A percentile compares a stretch with the other conserved stretches of the same genome.
phyloP scores from a whole-genome alignment of 1,140 invertebrate genomes.

The Trichomalopsis sarcophagae region DNA sequence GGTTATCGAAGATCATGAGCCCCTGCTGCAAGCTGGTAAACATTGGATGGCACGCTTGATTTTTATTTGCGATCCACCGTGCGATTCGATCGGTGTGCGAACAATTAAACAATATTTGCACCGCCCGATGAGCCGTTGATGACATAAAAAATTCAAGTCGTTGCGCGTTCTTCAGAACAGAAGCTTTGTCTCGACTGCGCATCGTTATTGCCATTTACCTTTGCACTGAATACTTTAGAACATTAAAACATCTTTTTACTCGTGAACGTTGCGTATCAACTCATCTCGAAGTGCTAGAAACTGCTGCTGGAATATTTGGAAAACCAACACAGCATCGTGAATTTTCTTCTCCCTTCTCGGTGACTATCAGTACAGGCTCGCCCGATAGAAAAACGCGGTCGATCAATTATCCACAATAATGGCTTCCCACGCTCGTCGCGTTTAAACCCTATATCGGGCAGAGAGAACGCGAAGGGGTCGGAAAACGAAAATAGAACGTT shows the following conservation, averaged over 20 bases:
- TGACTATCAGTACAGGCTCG: not conserved
- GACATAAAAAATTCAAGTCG: too few relatives aligned
- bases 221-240: too few relatives aligned
- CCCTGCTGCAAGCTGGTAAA: conserved; percentile 30
- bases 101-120: conserved; percentile 33
- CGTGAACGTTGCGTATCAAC: too few relatives aligned
- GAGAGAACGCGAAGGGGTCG: not conserved
- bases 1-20: conserved; percentile 52
- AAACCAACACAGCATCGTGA: too few relatives aligned
- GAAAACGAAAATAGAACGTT: not conserved
- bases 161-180: too few relatives aligned
- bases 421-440: not conserved
- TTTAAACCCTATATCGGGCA: too few relatives aligned
- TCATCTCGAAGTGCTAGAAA: too few relatives aligned
- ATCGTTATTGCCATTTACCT: too few relatives aligned
- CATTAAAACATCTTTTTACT: too few relatives aligned
- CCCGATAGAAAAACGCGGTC: not conserved
- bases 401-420: conserved; percentile 16
- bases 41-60: conserved; percentile 13
- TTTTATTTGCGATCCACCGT: conserved; percentile 6
- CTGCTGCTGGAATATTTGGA: too few relatives aligned
- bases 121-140: not conserved
- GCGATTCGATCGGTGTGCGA: not conserved
- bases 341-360: not conserved
- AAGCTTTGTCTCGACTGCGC: too few relatives aligned